These are phyloP conservation scores for Eclectus roratus DNA, from an alignment of 2,113 vertebrate genomes.

Conservation along the genomic window DNA sequence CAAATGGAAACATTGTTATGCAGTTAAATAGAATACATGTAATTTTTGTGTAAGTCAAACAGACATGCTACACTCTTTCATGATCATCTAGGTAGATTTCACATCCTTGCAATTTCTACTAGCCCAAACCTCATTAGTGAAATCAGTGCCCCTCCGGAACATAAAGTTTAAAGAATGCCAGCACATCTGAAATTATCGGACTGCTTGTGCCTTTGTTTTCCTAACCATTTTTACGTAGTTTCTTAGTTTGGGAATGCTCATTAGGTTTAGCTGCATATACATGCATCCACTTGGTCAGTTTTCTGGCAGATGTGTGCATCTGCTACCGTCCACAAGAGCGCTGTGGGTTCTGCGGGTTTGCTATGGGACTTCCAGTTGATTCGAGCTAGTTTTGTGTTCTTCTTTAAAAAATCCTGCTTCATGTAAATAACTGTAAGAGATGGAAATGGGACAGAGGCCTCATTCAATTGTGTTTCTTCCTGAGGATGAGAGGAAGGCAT, in stretches of 20 bases:
- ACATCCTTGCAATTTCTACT: neutral
- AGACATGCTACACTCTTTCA: fast-evolving
- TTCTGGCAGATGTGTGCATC: neutral
- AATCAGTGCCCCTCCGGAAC: neutral
- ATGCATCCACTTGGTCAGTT: too few species aligned
- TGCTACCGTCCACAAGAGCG: fast-evolving
- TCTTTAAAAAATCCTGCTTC: neutral
- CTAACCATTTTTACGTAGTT: neutral
- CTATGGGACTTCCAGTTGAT: neutral
- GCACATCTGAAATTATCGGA: neutral
- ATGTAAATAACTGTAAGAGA: neutral
- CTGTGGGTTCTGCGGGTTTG: neutral
- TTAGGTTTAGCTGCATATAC: neutral
- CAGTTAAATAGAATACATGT: neutral
- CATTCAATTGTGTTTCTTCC: neutral
- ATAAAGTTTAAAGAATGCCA: neutral
- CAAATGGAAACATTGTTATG: neutral
- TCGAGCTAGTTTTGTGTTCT: neutral
- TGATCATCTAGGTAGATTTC: neutral
- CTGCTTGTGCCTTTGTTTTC: neutral
- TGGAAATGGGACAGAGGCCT: neutral
- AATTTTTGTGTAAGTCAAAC: neutral
- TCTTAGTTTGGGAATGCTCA: neutral
- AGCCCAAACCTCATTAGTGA: neutral
- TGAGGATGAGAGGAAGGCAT: neutral